Conservation (phyloP, 2,113 vertebrate species). For the Bubalus kerabau region DNA sequence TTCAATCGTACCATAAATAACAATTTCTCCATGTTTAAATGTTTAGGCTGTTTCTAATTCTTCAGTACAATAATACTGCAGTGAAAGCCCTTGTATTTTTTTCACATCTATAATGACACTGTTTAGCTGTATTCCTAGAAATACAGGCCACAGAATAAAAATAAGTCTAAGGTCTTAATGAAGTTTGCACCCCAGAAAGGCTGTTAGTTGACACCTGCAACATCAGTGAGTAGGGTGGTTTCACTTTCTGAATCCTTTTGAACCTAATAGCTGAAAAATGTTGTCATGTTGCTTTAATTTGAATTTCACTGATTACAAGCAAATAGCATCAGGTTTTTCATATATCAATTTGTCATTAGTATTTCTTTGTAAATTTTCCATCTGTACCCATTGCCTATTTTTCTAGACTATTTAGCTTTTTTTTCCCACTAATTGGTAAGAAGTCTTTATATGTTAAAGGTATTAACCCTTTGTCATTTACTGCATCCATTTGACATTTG, state of each 20-base stretch:
- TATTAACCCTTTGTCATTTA: neutral
- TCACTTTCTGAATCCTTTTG: neutral
- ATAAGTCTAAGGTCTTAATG: neutral
- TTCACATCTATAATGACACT: neutral
- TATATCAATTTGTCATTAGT: neutral
- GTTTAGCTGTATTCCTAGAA: neutral
- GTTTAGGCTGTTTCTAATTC: conserved; percentile 6
- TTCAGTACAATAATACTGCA: neutral
- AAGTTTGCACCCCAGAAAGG: neutral
- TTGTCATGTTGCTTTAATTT: neutral
- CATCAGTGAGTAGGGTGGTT: neutral
- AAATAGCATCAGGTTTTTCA: neutral
- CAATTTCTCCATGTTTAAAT: neutral
- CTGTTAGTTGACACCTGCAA: neutral
- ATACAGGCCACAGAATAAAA: conserved; percentile 1
- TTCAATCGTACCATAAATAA: neutral
- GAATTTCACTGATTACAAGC: neutral
- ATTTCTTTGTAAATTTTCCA: neutral
- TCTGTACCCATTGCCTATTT: neutral
- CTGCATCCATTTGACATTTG: neutral
- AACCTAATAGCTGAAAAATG: neutral
- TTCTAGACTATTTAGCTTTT: neutral
- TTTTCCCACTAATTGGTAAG: neutral
- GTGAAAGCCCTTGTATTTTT: neutral
- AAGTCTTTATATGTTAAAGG: neutral